These are phyloP conservation scores for Holcopasites calliopsidis DNA, from an alignment of 1,140 invertebrate species.

Conservation along the genomic window DNA sequence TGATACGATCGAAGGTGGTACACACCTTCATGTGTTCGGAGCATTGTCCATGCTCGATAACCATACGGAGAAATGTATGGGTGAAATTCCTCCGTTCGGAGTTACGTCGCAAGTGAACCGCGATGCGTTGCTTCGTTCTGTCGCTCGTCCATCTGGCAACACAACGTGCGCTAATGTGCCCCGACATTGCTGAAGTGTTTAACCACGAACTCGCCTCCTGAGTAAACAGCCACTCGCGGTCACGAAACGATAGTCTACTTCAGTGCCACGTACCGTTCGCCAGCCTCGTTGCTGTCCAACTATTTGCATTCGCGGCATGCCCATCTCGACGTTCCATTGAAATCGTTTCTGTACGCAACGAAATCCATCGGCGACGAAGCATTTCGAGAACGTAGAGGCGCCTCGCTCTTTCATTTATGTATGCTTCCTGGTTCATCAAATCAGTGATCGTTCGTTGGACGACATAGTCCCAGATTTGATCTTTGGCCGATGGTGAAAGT, in stretches of 20 bases:
- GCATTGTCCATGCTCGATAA: constrained; percentile 46
- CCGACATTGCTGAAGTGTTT: constrained; percentile 60
- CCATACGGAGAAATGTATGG: constrained; percentile 56
- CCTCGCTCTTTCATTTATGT: not conserved
- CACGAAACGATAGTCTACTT: constrained; percentile 66
- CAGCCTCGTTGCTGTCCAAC: no score
- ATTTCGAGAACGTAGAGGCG: not conserved
- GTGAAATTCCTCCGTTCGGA: constrained; percentile 44
- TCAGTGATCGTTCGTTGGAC: not conserved
- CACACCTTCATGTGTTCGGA: no score
- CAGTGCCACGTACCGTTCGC: not conserved
- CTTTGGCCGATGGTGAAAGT: no score
- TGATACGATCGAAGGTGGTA: not conserved
- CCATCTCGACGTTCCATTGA: constrained; percentile 10
- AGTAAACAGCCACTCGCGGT: constrained; percentile 65
- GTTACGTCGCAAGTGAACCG: constrained; percentile 22
- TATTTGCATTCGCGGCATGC: constrained; percentile 11
- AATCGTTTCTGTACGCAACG: constrained; percentile 26
- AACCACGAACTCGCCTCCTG: constrained; percentile 57
- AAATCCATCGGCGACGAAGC: not conserved
- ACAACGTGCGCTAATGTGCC: constrained; percentile 62
- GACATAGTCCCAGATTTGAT: not conserved
- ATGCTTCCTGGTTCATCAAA: not conserved
- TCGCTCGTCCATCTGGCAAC: constrained; percentile 48
- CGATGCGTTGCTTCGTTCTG: constrained; percentile 27